These are phyloP conservation scores for Ctena decussata DNA, from an alignment of 2,888 invertebrate species.

Conservation along the genomic window DNA sequence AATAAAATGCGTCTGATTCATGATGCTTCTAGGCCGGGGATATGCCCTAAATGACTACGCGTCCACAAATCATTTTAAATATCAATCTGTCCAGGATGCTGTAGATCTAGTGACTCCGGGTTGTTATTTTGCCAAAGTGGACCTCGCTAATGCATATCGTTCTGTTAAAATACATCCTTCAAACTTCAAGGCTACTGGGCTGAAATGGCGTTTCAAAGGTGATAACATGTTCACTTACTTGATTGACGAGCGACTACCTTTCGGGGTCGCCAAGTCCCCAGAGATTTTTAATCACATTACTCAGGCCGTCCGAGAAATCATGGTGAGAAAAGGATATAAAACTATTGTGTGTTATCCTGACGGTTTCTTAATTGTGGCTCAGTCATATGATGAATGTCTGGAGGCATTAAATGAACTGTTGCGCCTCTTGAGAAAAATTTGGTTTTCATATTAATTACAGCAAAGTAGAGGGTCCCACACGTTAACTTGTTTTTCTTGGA, in stretches of 20 bases:
- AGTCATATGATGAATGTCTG: slow-evolving; percentile 20
- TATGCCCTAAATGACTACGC: slow-evolving; percentile 28
- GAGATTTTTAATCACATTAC: neutral
- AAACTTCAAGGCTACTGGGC: slow-evolving; percentile 14
- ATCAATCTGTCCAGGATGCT: neutral
- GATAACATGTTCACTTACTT: slow-evolving; percentile 12
- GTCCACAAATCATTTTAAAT: neutral
- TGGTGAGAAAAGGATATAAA: slow-evolving; percentile 7
- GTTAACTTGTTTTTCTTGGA: neutral
- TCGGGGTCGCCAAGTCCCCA: neutral
- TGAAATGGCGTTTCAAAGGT: slow-evolving; percentile 19
- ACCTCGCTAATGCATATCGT: neutral
- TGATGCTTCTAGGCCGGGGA: neutral
- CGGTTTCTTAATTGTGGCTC: slow-evolving; percentile 25
- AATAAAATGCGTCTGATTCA: neutral
- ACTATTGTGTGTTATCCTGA: slow-evolving; percentile 23
- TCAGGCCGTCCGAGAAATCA: slow-evolving; percentile 19
- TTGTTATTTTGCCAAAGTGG: neutral
- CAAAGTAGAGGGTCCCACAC: slow-evolving; percentile 20
- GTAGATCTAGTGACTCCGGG: neutral
- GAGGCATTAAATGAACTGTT: neutral
- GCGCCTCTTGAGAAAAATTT: neutral
- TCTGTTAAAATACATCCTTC: neutral
- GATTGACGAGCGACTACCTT: slow-evolving; percentile 13
- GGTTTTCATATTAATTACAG: neutral